Evolutionary conservation across 2,888 invertebrate genomes (phyloP).

Genomic region (Clunio marinus): DNA sequence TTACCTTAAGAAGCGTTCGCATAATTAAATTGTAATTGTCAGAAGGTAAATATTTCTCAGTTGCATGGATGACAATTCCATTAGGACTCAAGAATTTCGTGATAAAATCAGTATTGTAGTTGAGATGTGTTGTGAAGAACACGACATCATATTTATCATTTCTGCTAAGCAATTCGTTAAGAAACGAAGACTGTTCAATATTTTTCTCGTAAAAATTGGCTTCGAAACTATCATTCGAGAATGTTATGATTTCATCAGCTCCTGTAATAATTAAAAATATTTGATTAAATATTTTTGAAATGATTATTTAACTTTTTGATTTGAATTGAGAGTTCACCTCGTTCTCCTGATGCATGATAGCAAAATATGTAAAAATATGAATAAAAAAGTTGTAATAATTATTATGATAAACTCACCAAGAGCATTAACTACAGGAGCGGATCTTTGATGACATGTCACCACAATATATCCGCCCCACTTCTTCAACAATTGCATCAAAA

Average conservation of each 20-base stretch:
- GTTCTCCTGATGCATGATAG: constrained; percentile 10
- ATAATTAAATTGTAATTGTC: constrained; percentile 55
- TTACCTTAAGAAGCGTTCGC: constrained; percentile 51
- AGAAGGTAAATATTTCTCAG: constrained; percentile 52
- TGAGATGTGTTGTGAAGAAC: constrained; percentile 44
- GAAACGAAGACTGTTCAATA: constrained; percentile 39
- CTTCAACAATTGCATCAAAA: constrained; percentile 57
- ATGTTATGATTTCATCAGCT: constrained; percentile 54
- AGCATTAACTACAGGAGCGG: constrained; percentile 56
- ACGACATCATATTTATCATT: constrained; percentile 47
- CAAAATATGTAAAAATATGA: no score
- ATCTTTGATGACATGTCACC: constrained; percentile 54
- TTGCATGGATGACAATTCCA: constrained; percentile 51
- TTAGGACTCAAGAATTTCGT: constrained; percentile 43
- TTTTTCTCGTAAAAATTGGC: constrained; percentile 36
- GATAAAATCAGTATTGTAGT: constrained; percentile 42
- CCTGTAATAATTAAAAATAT: constrained; percentile 45
- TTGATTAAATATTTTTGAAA: neutral
- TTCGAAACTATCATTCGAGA: constrained; percentile 41
- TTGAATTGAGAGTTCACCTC: constrained; percentile 19
- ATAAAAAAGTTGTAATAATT: neutral
- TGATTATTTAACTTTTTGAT: neutral
- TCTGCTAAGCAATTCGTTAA: constrained; percentile 46
- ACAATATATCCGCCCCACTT: constrained; percentile 57
- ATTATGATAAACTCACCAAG: constrained; percentile 43